phyloP scores from a whole-genome alignment of 2,888 invertebrate species.

The Microctonus brassicae region DNA sequence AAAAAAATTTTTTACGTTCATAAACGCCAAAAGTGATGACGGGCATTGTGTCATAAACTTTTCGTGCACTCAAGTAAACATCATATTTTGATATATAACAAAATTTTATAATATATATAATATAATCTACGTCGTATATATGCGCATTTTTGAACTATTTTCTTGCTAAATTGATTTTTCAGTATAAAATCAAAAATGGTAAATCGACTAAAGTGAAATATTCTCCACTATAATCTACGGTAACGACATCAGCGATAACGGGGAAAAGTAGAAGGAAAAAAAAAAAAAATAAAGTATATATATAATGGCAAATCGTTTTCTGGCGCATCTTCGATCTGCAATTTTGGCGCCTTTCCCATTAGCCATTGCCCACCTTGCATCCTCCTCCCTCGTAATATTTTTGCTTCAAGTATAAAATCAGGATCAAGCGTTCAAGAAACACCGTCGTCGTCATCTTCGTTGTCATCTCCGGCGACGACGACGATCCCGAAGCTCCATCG shows the following conservation, averaged over 20 bases:
- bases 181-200: too few species aligned
- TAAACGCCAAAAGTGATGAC: constrained; percentile 60
- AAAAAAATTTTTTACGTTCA: constrained; percentile 56
- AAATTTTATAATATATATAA: too few species aligned
- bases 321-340: constrained; percentile 44
- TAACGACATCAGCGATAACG: neutral
- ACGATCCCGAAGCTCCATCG: constrained; percentile 34
- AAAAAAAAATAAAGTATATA: too few species aligned
- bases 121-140: too few species aligned
- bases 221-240: neutral
- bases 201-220: neutral
- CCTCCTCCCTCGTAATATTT: neutral
- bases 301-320: constrained; percentile 53
- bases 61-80: constrained; percentile 28
- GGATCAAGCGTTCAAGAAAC: constrained; percentile 20
- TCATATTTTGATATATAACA: neutral
- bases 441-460: constrained; percentile 1
- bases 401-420: neutral
- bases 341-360: constrained; percentile 26
- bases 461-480: too few species aligned
- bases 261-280: neutral
- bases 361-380: constrained; percentile 7
- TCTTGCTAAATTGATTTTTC: too few species aligned
- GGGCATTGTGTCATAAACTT: constrained; percentile 51
- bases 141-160: too few species aligned